Conservation (phyloP, 2,797 vertebrate genomes). For the Eupleurogrammus muticus region DNA sequence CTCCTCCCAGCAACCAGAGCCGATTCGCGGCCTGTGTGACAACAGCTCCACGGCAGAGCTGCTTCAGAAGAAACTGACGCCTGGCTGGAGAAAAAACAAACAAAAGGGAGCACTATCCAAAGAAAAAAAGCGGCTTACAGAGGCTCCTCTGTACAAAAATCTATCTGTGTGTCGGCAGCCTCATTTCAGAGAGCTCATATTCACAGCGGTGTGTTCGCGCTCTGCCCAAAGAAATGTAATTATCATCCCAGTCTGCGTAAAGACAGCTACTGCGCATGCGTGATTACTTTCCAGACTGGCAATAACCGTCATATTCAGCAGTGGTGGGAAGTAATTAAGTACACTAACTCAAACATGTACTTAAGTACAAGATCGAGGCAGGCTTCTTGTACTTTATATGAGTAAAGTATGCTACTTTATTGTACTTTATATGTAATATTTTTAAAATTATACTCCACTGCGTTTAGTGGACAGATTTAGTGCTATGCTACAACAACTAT, state of each 20-base stretch:
- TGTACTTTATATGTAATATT: no score
- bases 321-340: no score
- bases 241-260: constrained; percentile 32
- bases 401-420: no score
- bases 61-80: constrained; percentile 21
- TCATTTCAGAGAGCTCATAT: constrained; percentile 33
- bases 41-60: constrained; percentile 61
- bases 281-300: constrained; percentile 48
- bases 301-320: background rate
- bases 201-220: constrained; percentile 57
- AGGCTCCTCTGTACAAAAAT: background rate
- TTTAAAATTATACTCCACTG: no score
- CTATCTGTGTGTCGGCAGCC: constrained; percentile 29
- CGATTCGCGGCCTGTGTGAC: constrained; percentile 73
- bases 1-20: constrained; percentile 81
- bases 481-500: no score
- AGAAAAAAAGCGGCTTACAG: constrained; percentile 13
- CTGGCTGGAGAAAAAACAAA: constrained; percentile 9
- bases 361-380: no score
- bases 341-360: no score
- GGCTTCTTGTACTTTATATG: no score
- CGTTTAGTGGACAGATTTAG: no score
- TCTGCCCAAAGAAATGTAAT: constrained; percentile 67
- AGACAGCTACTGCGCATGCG: constrained; percentile 69
- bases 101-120: background rate